A percentile compares a stretch with the other conserved stretches of the same genome.
These are phyloP conservation scores for Lasioglossum albipes DNA, from an alignment of 1,140 invertebrate genomes.

Conservation along the genomic window DNA sequence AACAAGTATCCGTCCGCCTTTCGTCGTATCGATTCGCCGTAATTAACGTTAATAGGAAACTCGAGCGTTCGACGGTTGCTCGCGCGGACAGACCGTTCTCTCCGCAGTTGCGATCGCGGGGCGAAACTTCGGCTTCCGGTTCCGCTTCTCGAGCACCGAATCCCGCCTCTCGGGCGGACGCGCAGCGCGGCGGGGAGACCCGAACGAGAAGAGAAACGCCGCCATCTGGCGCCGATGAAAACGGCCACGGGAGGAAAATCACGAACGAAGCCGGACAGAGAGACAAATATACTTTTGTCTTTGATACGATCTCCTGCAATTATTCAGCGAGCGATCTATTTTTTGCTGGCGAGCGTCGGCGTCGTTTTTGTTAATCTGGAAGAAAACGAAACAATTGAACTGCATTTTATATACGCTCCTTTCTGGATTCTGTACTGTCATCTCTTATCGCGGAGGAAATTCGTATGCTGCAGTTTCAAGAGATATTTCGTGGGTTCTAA, in stretches of 20 bases:
- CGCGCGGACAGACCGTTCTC: background rate
- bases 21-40: background rate
- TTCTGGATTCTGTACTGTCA: background rate
- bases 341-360: background rate
- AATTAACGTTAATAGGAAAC: background rate
- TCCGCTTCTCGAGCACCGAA: background rate
- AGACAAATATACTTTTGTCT: slow-evolving; percentile 41
- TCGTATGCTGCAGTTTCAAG: too few species aligned
- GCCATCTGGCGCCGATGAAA: slow-evolving; percentile 25
- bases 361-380: background rate
- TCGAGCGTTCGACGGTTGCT: background rate
- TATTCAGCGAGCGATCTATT: slow-evolving; percentile 24
- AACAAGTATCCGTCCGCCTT: background rate
- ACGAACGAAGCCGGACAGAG: background rate
- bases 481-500: too few species aligned
- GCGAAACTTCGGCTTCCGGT: background rate
- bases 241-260: background rate
- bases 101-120: background rate
- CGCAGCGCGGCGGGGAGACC: too few species aligned
- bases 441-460: too few species aligned
- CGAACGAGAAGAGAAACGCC: background rate
- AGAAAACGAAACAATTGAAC: background rate
- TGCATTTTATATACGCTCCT: background rate
- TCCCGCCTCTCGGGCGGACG: background rate
- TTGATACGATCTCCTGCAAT: slow-evolving; percentile 40